These are phyloP conservation scores for Sander lucioperca DNA, from an alignment of 2,113 vertebrate genomes.

Conservation along the genomic window DNA sequence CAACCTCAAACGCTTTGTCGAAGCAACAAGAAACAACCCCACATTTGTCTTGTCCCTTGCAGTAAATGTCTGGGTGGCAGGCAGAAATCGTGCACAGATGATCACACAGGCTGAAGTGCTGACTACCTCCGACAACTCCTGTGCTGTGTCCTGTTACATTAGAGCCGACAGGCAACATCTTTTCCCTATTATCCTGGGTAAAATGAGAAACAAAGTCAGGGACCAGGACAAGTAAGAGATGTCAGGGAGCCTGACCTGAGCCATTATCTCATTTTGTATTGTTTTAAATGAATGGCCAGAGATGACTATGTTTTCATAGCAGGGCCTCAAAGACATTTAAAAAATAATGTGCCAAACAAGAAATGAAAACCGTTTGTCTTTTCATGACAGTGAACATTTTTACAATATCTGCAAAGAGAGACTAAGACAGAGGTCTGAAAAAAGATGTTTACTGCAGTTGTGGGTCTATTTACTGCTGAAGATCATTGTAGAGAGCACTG, in stretches of 20 bases:
- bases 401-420: constrained; percentile 21
- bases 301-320: constrained; percentile 8
- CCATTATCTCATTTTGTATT: constrained; percentile 29
- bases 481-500: not conserved
- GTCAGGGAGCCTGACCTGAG: constrained; percentile 10
- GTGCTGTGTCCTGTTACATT: constrained; percentile 37
- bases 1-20: not conserved
- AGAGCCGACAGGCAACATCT: constrained; percentile 63
- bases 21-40: not conserved
- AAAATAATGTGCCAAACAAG: not conserved
- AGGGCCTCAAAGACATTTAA: not conserved
- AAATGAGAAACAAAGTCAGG: constrained; percentile 25
- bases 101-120: constrained; percentile 23
- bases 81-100: constrained; percentile 9
- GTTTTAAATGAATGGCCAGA: constrained; percentile 17
- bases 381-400: not conserved
- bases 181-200: constrained; percentile 55
- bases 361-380: not conserved
- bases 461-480: constrained; percentile 4
- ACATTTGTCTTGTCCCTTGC: not conserved
- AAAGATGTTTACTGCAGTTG: constrained; percentile 7
- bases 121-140: constrained; percentile 45
- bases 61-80: not conserved
- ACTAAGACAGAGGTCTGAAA: not conserved
- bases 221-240: constrained; percentile 22